Percentiles rank a stretch among this genome's conserved stretches.
Conservation (phyloP, 2,113 vertebrate genomes). For the Catharus fuscescens region DNA sequence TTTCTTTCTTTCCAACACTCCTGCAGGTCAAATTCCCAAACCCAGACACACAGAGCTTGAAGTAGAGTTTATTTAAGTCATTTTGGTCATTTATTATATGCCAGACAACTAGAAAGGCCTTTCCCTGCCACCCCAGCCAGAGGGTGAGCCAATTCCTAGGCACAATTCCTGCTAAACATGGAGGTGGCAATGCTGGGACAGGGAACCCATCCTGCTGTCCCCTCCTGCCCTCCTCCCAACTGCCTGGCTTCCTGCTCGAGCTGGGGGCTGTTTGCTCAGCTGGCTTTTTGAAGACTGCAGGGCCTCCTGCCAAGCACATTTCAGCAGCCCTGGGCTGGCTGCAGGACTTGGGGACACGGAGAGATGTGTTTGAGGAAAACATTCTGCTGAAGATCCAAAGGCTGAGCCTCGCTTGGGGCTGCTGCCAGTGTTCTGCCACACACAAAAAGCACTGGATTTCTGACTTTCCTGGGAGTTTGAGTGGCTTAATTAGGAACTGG, state of each 20-base stretch:
- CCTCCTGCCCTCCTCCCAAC: slow-evolving; percentile 9
- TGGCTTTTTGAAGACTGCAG: background rate
- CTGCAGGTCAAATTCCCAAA: background rate
- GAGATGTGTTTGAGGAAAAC: background rate
- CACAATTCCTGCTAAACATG: background rate
- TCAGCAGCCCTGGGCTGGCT: slow-evolving; percentile 21
- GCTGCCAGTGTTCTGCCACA: background rate
- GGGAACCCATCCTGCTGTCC: background rate
- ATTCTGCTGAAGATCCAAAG: background rate
- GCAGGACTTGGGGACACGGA: background rate
- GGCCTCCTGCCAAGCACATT: slow-evolving; percentile 23
- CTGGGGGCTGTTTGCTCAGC: slow-evolving; percentile 41
- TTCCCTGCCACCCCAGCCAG: background rate
- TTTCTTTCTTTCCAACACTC: background rate
- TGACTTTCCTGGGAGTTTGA: background rate
- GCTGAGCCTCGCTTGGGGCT: background rate
- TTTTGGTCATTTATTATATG: background rate
- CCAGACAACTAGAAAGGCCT: background rate
- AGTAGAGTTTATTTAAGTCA: background rate
- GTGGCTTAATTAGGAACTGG: background rate
- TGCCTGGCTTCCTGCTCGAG: background rate
- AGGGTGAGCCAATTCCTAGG: background rate
- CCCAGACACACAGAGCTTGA: background rate
- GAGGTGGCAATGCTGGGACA: background rate
- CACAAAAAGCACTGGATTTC: background rate